These are phyloP conservation scores for Halichoeres trimaculatus DNA, from an alignment of 2,113 vertebrate species.

Conservation along the genomic window DNA sequence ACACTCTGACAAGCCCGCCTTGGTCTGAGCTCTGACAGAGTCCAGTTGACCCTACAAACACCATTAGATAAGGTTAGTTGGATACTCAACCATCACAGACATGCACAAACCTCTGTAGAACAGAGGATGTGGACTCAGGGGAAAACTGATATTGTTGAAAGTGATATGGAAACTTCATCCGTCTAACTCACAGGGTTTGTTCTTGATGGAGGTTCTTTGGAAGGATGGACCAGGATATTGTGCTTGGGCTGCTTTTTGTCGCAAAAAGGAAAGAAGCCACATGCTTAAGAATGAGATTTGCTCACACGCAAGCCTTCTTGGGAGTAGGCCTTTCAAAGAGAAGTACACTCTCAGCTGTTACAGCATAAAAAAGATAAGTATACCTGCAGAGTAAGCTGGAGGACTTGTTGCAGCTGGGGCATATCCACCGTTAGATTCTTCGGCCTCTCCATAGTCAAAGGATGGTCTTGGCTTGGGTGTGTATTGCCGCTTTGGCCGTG, in stretches of 20 bases:
- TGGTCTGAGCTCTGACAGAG: slow-evolving; percentile 23
- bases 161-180: slow-evolving; percentile 35
- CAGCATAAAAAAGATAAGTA: slow-evolving; percentile 8
- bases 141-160: slow-evolving; percentile 3
- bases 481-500: slow-evolving; percentile 87
- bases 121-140: slow-evolving; percentile 16
- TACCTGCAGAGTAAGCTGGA: slow-evolving; percentile 73
- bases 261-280: slow-evolving; percentile 53
- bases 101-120: slow-evolving; percentile 12
- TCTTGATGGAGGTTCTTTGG: slow-evolving; percentile 75
- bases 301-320: not conserved
- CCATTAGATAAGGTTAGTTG: slow-evolving; percentile 39
- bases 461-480: slow-evolving; percentile 88
- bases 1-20: not conserved
- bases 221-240: slow-evolving; percentile 54
- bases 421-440: slow-evolving; percentile 89
- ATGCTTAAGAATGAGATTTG: slow-evolving; percentile 15
- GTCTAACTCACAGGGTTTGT: slow-evolving; percentile 74
- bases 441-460: slow-evolving; percentile 84
- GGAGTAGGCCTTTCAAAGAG: not conserved
- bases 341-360: not conserved
- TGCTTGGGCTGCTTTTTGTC: slow-evolving; percentile 51
- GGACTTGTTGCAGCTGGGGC: slow-evolving; percentile 60
- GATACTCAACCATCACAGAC: not conserved
- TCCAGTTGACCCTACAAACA: slow-evolving; percentile 27